A percentile compares a stretch with the other conserved stretches of the same genome.
Evolutionary conservation across 2,888 invertebrate genomes (phyloP).

Genomic region (Drosophila kokeensis): DNA sequence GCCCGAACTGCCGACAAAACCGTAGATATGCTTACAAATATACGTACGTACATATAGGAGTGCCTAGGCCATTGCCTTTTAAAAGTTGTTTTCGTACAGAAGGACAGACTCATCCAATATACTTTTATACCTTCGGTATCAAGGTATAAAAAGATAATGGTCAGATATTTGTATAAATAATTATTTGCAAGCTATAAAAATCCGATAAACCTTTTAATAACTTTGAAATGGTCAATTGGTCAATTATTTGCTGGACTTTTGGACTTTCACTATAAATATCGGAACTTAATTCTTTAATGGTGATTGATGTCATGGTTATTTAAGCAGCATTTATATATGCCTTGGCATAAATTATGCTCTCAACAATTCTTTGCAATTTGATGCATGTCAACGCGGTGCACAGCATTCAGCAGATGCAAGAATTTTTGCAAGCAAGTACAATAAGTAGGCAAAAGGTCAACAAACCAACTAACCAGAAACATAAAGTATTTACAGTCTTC

Average conservation of each 20-base stretch:
- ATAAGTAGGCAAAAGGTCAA: constrained; percentile 2
- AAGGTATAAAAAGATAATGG: neutral
- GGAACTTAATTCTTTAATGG: neutral
- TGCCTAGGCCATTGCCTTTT: no score
- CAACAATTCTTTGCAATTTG: constrained; percentile 63
- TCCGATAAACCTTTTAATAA: neutral
- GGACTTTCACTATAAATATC: neutral
- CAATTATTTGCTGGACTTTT: neutral
- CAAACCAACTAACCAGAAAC: neutral
- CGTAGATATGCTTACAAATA: no score
- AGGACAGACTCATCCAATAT: no score
- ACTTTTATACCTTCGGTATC: no score
- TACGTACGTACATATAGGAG: no score
- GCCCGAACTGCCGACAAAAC: no score
- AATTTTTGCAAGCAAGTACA: constrained; percentile 49
- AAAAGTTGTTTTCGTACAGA: no score
- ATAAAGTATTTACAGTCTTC: neutral
- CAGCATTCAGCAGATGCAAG: constrained; percentile 16
- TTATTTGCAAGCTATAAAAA: neutral
- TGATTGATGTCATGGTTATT: neutral
- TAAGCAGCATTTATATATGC: constrained; percentile 5
- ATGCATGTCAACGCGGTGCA: constrained; percentile 67
- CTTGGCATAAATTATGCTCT: constrained; percentile 61
- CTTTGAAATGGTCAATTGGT: neutral
- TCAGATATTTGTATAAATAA: neutral